These are phyloP conservation scores for Agelaius tricolor DNA, from an alignment of 2,113 vertebrate species.

Conservation along the genomic window DNA sequence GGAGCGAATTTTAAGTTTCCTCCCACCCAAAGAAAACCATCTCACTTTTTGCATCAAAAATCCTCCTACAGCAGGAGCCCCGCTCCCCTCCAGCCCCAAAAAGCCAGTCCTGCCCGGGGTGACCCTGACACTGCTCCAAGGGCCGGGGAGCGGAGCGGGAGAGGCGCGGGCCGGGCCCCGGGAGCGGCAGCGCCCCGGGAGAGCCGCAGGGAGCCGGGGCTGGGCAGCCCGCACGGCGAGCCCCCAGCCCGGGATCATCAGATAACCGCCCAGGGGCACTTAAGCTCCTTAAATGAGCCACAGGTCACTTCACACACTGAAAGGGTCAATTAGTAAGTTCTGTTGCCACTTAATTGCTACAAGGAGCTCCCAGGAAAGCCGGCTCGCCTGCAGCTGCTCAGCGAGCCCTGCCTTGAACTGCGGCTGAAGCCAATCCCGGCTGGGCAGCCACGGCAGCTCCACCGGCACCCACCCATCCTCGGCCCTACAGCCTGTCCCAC, in stretches of 20 bases:
- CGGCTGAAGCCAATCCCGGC: not conserved
- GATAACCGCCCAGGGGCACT: constrained; percentile 18
- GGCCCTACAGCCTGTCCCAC: no score
- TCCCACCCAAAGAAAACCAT: not conserved
- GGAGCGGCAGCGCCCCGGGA: not conserved
- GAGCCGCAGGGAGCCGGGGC: not conserved
- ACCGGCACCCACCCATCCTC: no score
- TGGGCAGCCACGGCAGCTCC: not conserved
- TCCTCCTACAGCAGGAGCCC: not conserved
- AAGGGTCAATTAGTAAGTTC: constrained; percentile 60
- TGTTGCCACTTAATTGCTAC: constrained; percentile 43
- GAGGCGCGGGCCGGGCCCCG: not conserved
- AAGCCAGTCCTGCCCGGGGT: not conserved
- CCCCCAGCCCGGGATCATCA: not conserved
- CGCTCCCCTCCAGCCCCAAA: not conserved
- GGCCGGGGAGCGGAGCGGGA: not conserved
- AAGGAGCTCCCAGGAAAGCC: constrained; percentile 20
- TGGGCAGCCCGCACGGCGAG: not conserved
- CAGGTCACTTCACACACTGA: constrained; percentile 60
- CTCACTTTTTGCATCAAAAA: not conserved
- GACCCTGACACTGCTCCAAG: fast-evolving
- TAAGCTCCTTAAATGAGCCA: constrained; percentile 51
- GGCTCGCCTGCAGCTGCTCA: not conserved
- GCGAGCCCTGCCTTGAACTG: not conserved
- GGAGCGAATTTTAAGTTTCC: fast-evolving